Base-by-base conservation (phyloP, 2,113 vertebrate species). In the Thunnus thynnus region DNA sequence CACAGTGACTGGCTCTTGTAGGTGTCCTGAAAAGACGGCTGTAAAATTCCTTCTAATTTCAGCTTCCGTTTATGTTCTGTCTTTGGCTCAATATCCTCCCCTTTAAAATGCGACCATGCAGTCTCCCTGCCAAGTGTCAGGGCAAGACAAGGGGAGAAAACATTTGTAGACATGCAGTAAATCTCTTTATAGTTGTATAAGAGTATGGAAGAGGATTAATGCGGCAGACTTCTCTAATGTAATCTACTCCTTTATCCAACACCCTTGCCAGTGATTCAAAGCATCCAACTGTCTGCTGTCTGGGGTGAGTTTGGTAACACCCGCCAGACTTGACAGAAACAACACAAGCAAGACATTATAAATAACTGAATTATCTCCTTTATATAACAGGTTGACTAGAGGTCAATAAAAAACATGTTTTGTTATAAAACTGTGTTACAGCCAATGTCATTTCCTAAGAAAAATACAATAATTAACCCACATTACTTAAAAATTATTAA, bases 171-270 rank as follows among this genome's bases (percentile, higher is more conserved):
- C 69, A 55, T 71, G 78, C 73, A 73, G 76, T 84, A 92, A 92
- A 94, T 82, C 76, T 93, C 50, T 87, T 92, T 72, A 54, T 78
- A 74, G 66, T 88, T 94, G 78, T 91, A 61, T 89, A 89, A 89
- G 66, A 83, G 79, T 78, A 84, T 79, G 76, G 76, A 88, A 88
- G 80, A 76, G 86, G 86, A 94, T 93, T 92, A 92, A 86, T 77
- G 70, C 14, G 30, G 44, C 63, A 82, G 82, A 94, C 91, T 89
- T 76, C 88, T 69, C 91, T 73, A 63, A 72, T n/a, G 71, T 89
- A 88, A 82, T 86, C 82, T 91, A 67, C 89, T 92, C 80, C 63
- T 84, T 71, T 79, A 83, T 70, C 72, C 71, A 80, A 78, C 63
- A 78, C 50, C 57, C 64, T 66, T 41, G 12, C 44, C 70, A 70